Evolutionary conservation across 1,140 invertebrate genomes (phyloP), one percentile per base, ranked within the genome.

Genomic region (Carposina sasakii): DNA sequence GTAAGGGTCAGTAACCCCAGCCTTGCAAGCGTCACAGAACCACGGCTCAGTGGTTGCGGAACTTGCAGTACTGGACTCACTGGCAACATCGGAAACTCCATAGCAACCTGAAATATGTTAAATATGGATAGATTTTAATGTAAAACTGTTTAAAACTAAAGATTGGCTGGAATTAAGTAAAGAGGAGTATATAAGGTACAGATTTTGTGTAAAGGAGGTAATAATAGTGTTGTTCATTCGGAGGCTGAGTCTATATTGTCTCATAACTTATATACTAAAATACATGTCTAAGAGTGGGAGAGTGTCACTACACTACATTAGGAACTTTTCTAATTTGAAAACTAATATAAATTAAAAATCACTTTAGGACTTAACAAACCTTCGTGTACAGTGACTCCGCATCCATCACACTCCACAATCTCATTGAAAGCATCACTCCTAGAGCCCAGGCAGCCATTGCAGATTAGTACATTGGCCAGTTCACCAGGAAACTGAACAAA

Each of bases 11-110:
- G 89, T 90, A 6, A 95, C 89, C 1, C 95, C 95, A 30, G 95
- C 96, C 69, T 95, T 96, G 63, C 97, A 98, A n/a, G 96, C 94
- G 85, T 99, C 97, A 86, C 97, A 99, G 81, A 98, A 98, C 97
- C 97, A 99, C 0, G 97, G 97, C 60, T 97, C 96, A 1, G 96
- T 98, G 26, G 96, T 96, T 40, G 94, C 94, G 0, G 95, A 92
- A 6, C 96, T 98, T 45, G 94, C 92, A 13, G 94, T 95, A 71
- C 94, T 96, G 1, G 93, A 93, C 49, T 96, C 90, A 86, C 96
- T 97, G 20, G 93, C 92, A 22, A 92, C 92, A 67, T 98, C 97
- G 36, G 94, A 95, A 20, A 98, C 93, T n/a, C 96, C 96, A 86
- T 98, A 98, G 76, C 96, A 98, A 54, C 95, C 92, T 93, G 39